Conservation (phyloP, 2,797 vertebrate species). For the Sibirionetta formosa region DNA sequence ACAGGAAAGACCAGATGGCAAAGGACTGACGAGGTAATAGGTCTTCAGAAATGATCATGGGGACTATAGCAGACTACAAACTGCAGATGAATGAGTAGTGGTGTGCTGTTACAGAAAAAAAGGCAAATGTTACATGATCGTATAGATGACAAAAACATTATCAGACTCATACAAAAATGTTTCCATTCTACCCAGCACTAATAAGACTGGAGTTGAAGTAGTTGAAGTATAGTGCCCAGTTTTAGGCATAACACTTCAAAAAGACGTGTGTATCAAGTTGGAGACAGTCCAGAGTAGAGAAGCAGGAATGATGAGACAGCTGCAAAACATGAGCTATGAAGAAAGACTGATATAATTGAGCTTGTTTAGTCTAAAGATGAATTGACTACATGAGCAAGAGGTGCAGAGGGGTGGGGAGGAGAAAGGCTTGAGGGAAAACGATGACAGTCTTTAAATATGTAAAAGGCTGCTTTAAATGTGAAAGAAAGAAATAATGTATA, state of each 20-base stretch:
- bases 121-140: background rate
- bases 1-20: background rate
- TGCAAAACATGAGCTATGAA: background rate
- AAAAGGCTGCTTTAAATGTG: background rate
- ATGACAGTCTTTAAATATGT: background rate
- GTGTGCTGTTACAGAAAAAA: background rate
- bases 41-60: background rate
- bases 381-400: background rate
- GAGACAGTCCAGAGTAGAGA: background rate
- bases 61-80: background rate
- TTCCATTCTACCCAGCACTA: background rate
- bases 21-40: background rate
- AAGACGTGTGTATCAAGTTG: background rate
- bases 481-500: background rate
- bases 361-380: constrained; percentile 7
- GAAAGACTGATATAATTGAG: background rate
- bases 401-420: background rate
- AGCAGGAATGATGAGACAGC: background rate
- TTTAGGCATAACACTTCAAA: background rate
- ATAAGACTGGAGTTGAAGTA: background rate
- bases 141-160: background rate
- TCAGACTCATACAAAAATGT: background rate
- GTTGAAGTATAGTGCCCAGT: background rate
- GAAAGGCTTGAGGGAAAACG: background rate
- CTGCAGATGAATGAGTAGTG: background rate